Evolutionary conservation across 2,113 vertebrate genomes (phyloP).

Genomic region (Malurus elegans): DNA sequence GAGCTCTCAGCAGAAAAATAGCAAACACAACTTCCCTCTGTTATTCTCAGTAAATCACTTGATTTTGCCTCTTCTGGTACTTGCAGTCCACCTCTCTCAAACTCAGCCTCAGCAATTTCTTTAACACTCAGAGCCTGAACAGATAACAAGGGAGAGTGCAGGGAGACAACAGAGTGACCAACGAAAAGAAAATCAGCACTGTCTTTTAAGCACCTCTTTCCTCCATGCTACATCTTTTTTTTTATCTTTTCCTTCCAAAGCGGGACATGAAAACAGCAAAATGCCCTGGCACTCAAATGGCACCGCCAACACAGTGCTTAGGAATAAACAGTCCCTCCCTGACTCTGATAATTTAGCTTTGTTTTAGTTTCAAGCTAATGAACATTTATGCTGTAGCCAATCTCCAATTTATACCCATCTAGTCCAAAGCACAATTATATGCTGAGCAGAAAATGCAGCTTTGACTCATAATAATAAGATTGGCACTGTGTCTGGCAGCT

Average conservation of each 20-base stretch:
- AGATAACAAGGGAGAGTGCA: neutral
- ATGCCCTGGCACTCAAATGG: neutral
- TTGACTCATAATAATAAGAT: constrained; percentile 56
- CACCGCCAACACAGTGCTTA: constrained; percentile 9
- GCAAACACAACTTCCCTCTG: neutral
- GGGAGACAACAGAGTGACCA: neutral
- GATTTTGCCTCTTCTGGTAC: neutral
- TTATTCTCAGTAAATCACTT: neutral
- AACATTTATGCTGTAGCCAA: constrained; percentile 49
- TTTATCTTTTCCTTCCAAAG: neutral
- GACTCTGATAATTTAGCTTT: constrained; percentile 51
- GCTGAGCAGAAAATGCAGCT: constrained; percentile 9
- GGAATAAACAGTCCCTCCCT: constrained; percentile 22
- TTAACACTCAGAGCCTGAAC: neutral
- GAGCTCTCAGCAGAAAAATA: neutral
- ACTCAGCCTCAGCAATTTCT: neutral
- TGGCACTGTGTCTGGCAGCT: constrained; percentile 39
- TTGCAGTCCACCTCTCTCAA: neutral
- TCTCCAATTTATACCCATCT: constrained; percentile 51
- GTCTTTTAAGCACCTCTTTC: neutral
- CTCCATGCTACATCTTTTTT: neutral
- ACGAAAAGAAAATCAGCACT: neutral
- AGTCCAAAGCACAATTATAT: constrained; percentile 44
- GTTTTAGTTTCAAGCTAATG: constrained; percentile 59
- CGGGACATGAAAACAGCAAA: neutral